Base-by-base conservation (phyloP, 2,797 vertebrate species). In the Triplophysa bombifrons region DNA sequence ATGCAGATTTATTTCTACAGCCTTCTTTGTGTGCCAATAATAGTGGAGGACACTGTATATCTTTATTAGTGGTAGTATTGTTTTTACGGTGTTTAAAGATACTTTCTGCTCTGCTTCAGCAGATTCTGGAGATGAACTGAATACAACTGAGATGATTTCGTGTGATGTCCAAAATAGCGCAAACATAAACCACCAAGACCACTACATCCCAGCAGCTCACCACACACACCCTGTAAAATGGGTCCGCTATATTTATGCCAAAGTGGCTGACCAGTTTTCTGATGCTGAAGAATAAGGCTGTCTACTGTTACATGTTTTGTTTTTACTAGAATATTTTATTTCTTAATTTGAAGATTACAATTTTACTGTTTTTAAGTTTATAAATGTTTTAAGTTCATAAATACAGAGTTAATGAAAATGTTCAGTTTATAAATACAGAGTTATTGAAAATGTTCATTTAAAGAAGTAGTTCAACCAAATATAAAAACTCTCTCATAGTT, bases 41-140 rank as follows among this genome's bases (percentile, higher is more conserved):
- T 30, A 30, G 30, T 4, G 30, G 30, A 30, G 30, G 30, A 4
- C 30, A 30, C 30, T 30, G 30, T 30, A 38, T 38, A 38, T 38
- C 13, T 48, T 48, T 41, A 41, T 41, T 41, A 11, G 2, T 41
- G 1, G 9, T 41, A 41, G 41, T 41, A 41, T 41, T 11, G 41
- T 30, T 16, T 34, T 14, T 64, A 6, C 22, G 51, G 11, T 25
- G 41, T 11, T 4, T 46, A 8, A 56, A 22, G 5, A 16, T 1
- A 17, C 22, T 27, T 60, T 22, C n/a, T 58, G 2, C 13, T 51
- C 9, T 16, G 41, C 63, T 77, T 48, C 20, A 80, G 10, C 80
- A 94, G 94, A 87, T 85, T 85, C 90, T 41, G 87, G 91, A 67
- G 92, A 94, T 53, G 65, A 90, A 68, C 34, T 91, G 38, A 56